These are phyloP conservation scores for Ceramica pisi DNA, from an alignment of 2,888 invertebrate species.

Conservation along the genomic window DNA sequence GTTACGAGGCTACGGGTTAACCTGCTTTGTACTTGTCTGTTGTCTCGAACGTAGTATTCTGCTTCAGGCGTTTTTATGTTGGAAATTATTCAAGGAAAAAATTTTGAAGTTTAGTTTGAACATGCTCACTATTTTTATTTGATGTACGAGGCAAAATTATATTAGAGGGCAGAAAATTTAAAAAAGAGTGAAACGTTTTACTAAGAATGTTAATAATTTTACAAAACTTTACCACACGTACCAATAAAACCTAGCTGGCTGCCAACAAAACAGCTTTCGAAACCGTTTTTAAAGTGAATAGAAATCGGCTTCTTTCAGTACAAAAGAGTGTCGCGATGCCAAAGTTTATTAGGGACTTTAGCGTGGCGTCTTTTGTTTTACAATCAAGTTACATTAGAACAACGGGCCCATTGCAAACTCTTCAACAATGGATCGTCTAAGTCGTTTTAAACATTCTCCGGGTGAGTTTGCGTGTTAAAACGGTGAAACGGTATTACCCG, in stretches of 20 bases:
- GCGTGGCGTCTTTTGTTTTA: conserved; percentile 79
- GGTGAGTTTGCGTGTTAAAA: conserved; percentile 75
- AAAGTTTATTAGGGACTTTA: conserved; percentile 78
- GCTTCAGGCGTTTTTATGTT: conserved; percentile 26
- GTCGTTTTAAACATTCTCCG: conserved; percentile 80
- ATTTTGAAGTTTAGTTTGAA: not conserved
- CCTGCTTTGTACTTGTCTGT: conserved; percentile 39
- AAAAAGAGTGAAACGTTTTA: conserved; percentile 18
- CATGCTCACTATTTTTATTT: not conserved
- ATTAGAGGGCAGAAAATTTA: too few species aligned
- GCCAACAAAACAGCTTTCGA: conserved; percentile 58
- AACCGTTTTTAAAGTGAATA: conserved; percentile 69
- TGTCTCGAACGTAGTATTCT: conserved; percentile 17
- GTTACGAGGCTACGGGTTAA: conserved; percentile 23
- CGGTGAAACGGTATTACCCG: conserved; percentile 59
- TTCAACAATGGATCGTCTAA: conserved; percentile 78
- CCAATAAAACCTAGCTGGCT: conserved; percentile 45
- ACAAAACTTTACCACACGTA: conserved; percentile 25
- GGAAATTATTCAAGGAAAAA: conserved; percentile 10
- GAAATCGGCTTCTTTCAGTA: conserved; percentile 78
- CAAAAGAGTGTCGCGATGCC: conserved; percentile 84
- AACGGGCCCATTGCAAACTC: conserved; percentile 75
- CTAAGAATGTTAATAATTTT: conserved; percentile 24
- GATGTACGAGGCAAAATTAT: not conserved
- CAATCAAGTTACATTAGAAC: conserved; percentile 84